Conservation (phyloP, 2,113 vertebrate species). For the Malaclemys terrapin region DNA sequence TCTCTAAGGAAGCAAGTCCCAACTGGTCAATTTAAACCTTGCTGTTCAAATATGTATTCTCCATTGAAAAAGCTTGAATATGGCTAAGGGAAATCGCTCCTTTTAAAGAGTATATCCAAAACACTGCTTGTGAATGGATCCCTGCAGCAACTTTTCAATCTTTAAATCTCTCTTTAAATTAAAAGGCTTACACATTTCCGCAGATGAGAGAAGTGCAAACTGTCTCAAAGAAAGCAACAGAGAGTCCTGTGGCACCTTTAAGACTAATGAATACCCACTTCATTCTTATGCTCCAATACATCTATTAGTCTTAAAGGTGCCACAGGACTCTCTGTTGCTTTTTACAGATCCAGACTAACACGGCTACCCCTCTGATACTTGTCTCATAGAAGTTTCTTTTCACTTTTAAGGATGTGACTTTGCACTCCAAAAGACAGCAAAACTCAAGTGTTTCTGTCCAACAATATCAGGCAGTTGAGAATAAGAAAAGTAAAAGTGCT, state of each 20-base stretch:
- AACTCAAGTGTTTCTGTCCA: neutral
- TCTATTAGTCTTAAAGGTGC: no score
- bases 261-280: no score
- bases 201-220: neutral
- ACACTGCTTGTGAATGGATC: neutral
- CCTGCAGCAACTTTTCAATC: neutral
- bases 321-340: no score
- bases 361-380: no score
- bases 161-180: neutral
- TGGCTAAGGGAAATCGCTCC: neutral
- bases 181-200: neutral
- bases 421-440: neutral
- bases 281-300: no score
- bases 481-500: neutral
- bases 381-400: neutral
- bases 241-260: no score
- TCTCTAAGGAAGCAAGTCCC: neutral
- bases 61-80: neutral
- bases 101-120: neutral
- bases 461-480: neutral
- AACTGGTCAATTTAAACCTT: neutral
- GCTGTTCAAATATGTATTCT: neutral
- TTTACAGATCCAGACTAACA: no score
- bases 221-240: no score
- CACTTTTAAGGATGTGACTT: neutral